A percentile compares a stretch with the other conserved stretches of the same genome.
These are phyloP conservation scores for Acrocephalus scirpaceus DNA, from an alignment of 2,797 vertebrate species.

Conservation along the genomic window DNA sequence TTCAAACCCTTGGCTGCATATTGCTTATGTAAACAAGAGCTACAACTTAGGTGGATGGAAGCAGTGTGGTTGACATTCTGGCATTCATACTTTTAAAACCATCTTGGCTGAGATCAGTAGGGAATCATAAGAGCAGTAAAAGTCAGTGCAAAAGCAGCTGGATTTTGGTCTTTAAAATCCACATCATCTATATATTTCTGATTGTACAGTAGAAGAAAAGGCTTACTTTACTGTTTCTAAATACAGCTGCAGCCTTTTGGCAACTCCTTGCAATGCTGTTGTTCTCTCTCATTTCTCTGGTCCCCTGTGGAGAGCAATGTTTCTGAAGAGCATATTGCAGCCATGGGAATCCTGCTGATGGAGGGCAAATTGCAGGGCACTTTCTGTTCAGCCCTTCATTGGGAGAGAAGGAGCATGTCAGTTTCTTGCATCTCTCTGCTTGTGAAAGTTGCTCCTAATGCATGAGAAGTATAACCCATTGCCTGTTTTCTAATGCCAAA, in stretches of 20 bases:
- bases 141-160: constrained; percentile 5
- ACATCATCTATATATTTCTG: constrained; percentile 14
- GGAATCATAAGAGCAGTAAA: neutral
- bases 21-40: constrained; percentile 41
- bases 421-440: neutral
- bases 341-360: neutral
- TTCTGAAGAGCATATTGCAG: constrained; percentile 21
- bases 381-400: neutral
- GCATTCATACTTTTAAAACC: constrained; percentile 15
- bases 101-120: neutral
- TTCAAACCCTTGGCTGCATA: constrained; percentile 22
- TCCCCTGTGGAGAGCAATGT: neutral
- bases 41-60: constrained; percentile 11
- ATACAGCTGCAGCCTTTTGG: constrained; percentile 32
- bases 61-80: neutral
- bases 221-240: constrained; percentile 48
- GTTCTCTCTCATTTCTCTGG: constrained; percentile 4
- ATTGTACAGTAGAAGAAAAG: constrained; percentile 3
- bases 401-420: neutral
- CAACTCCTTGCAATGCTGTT: neutral
- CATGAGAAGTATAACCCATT: neutral
- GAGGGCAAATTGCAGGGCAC: neutral
- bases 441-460: neutral
- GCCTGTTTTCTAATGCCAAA: neutral
- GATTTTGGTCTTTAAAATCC: constrained; percentile 20